A percentile compares a stretch with the other conserved stretches of the same genome.
Evolutionary conservation across 2,888 invertebrate genomes (phyloP).

Genomic region (Taphrorychus bicolor): DNA sequence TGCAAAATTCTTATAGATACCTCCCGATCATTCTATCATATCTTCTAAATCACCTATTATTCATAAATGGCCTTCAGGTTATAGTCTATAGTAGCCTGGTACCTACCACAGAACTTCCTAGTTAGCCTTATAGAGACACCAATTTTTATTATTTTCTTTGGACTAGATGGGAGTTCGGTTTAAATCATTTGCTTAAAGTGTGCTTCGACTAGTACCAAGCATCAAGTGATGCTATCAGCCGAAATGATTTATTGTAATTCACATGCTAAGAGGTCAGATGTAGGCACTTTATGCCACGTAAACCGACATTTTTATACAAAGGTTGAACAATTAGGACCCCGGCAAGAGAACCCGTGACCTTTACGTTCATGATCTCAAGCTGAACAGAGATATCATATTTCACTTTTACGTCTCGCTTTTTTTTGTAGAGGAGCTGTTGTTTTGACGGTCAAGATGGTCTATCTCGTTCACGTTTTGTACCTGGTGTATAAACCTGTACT

Average conservation of each 20-base stretch:
- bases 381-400: slow-evolving; percentile 44
- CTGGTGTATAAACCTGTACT: no score
- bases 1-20: neutral
- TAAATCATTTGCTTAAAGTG: neutral
- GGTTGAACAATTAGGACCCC: slow-evolving; percentile 28
- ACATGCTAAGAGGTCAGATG: neutral
- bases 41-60: neutral
- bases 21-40: neutral
- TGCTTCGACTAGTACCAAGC: neutral
- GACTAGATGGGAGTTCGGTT: no score
- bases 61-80: neutral
- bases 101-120: neutral
- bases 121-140: neutral
- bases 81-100: neutral
- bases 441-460: slow-evolving; percentile 15
- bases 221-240: neutral
- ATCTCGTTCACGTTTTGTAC: neutral
- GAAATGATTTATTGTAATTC: slow-evolving; percentile 6
- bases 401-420: slow-evolving; percentile 37
- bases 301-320: slow-evolving; percentile 22
- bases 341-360: slow-evolving; percentile 44
- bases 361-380: slow-evolving; percentile 11
- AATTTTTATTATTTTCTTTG: no score
- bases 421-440: slow-evolving; percentile 25
- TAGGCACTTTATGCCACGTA: slow-evolving; percentile 13